A percentile compares a stretch with the other conserved stretches of the same genome.
phyloP scores from a whole-genome alignment of 2,113 vertebrate genomes.

The Arizona elegans region DNA sequence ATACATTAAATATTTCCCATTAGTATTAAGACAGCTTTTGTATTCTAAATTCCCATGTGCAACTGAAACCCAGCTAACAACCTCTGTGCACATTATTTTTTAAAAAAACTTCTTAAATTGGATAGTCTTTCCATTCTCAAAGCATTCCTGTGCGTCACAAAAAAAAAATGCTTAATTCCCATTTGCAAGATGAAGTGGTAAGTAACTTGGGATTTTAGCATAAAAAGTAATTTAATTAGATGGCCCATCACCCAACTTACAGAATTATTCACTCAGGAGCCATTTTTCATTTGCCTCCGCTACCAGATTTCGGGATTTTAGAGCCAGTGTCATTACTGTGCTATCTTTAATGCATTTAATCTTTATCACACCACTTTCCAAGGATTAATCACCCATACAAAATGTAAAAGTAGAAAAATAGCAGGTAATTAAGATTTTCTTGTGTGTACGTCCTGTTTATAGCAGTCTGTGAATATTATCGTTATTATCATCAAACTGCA shows the following conservation, averaged over 20 bases:
- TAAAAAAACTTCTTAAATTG: conserved; percentile 3
- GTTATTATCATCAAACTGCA: not conserved
- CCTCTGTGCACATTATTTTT: not conserved
- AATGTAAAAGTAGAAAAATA: conserved; percentile 19
- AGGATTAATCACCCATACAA: conserved; percentile 16
- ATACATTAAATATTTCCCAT: not conserved
- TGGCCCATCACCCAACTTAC: conserved; percentile 21
- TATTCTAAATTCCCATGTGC: not conserved
- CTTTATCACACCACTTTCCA: conserved; percentile 16
- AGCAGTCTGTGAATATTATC: not conserved
- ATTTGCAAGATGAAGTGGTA: conserved; percentile 30
- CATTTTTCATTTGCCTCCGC: conserved; percentile 14
- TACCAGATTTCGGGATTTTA: conserved; percentile 24
- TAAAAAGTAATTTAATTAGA: conserved; percentile 30
- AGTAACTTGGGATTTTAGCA: conserved; percentile 24
- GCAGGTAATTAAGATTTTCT: not conserved
- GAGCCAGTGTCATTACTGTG: conserved; percentile 12
- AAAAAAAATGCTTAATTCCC: conserved; percentile 28
- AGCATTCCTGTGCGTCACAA: not conserved
- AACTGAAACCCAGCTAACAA: not conserved
- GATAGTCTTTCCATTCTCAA: not conserved
- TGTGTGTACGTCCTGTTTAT: not conserved
- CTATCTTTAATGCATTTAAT: conserved; percentile 23
- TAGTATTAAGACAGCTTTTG: not conserved
- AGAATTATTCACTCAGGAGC: conserved; percentile 21